Conservation (phyloP, 2,113 vertebrate genomes). For the Brachionichthys hirsutus region DNA sequence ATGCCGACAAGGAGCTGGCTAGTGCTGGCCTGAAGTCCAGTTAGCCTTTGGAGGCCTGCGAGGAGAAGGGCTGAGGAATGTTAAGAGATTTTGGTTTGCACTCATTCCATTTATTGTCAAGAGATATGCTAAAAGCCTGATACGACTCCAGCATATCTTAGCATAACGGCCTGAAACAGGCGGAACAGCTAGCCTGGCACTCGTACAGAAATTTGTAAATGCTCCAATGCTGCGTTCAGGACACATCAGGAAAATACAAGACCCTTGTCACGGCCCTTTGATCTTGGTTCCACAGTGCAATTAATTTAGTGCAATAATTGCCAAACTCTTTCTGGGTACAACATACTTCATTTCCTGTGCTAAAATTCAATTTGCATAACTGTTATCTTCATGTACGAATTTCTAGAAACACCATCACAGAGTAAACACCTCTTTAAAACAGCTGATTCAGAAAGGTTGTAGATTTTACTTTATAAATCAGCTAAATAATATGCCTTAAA, state of each 20-base stretch:
- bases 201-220: not conserved
- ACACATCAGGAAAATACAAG: not conserved
- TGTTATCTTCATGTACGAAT: no score
- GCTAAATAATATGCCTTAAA: conserved; percentile 1
- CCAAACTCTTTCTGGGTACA: no score
- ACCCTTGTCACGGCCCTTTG: no score
- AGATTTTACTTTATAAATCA: conserved; percentile 1
- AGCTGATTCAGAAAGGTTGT: no score
- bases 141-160: not conserved
- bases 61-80: not conserved
- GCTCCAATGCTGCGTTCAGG: not conserved
- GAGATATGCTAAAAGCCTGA: not conserved
- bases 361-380: no score
- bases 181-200: not conserved
- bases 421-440: no score
- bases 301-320: no score
- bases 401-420: no score
- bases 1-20: not conserved
- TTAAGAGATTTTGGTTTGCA: not conserved
- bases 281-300: no score
- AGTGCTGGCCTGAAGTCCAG: not conserved
- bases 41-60: not conserved
- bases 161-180: not conserved
- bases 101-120: not conserved
- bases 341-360: no score